Evolutionary conservation across 2,888 invertebrate species (phyloP).

Genomic region (Dryocosmus kuriphilus): DNA sequence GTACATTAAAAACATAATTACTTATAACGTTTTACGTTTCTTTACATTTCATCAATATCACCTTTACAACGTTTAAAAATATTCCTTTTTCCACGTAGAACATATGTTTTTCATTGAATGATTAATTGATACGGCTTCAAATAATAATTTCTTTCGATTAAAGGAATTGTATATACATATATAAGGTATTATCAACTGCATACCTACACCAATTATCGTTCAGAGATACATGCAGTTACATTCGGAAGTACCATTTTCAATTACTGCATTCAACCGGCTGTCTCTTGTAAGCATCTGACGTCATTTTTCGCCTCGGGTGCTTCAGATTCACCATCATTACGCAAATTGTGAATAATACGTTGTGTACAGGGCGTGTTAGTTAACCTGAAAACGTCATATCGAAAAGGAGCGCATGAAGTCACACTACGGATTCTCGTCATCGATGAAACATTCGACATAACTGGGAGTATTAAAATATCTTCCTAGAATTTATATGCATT

Average conservation of each 20-base stretch:
- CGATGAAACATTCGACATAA: slow-evolving; percentile 32
- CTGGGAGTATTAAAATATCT: slow-evolving; percentile 1
- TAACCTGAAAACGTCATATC: slow-evolving; percentile 65
- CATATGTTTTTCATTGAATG: no score
- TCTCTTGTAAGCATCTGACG: slow-evolving; percentile 44
- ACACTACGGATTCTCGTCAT: slow-evolving; percentile 42
- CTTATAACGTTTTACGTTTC: no score
- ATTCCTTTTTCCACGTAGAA: no score
- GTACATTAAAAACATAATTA: no score
- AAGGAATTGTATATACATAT: not conserved
- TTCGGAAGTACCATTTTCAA: not conserved
- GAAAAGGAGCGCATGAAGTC: slow-evolving; percentile 61
- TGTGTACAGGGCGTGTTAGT: slow-evolving; percentile 58
- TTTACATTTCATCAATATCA: no score
- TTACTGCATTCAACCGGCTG: no score
- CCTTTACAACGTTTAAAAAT: no score
- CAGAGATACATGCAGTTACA: slow-evolving; percentile 9
- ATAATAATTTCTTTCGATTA: no score
- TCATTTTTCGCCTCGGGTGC: slow-evolving; percentile 47
- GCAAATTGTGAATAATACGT: slow-evolving; percentile 50
- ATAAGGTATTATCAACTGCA: not conserved
- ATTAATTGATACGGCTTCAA: no score
- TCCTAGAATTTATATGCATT: slow-evolving; percentile 10
- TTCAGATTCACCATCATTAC: slow-evolving; percentile 58
- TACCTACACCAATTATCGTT: not conserved